These are phyloP conservation scores for Diadophis punctatus DNA, from an alignment of 2,113 vertebrate species.

Conservation along the genomic window DNA sequence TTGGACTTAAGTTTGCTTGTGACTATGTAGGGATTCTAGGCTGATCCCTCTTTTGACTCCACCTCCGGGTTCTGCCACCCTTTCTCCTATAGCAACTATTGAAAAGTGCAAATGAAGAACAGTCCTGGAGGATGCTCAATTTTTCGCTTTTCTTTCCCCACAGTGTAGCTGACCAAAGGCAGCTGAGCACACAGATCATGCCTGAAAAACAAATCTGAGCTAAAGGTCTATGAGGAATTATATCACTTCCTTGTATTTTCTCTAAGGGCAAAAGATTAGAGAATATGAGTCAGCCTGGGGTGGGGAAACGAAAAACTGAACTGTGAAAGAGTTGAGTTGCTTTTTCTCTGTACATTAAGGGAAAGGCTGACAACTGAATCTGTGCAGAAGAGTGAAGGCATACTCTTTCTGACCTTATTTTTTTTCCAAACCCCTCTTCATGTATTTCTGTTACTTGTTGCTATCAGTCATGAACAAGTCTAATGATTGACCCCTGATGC, in stretches of 20 bases:
- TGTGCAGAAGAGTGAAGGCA: not conserved
- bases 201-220: slow-evolving; percentile 53
- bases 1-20: not conserved
- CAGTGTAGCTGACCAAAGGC: slow-evolving; percentile 17
- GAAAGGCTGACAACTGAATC: not conserved
- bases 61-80: not conserved
- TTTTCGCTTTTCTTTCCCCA: not conserved
- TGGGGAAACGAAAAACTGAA: slow-evolving; percentile 48
- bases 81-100: not conserved
- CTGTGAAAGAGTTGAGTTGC: slow-evolving; percentile 57
- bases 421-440: not conserved
- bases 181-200: slow-evolving; percentile 58
- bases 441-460: not conserved
- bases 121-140: not conserved
- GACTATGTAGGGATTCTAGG: not conserved
- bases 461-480: not conserved
- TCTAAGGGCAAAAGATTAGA: slow-evolving; percentile 66
- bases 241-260: slow-evolving; percentile 73
- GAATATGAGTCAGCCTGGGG: slow-evolving; percentile 68
- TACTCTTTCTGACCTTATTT: not conserved
- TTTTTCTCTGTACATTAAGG: slow-evolving; percentile 50
- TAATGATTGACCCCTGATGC: not conserved
- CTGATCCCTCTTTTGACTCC: not conserved
- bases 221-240: slow-evolving; percentile 49
- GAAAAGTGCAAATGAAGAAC: not conserved